Conservation (phyloP, 2,888 invertebrate genomes). For the Drosophila helvetica region DNA sequence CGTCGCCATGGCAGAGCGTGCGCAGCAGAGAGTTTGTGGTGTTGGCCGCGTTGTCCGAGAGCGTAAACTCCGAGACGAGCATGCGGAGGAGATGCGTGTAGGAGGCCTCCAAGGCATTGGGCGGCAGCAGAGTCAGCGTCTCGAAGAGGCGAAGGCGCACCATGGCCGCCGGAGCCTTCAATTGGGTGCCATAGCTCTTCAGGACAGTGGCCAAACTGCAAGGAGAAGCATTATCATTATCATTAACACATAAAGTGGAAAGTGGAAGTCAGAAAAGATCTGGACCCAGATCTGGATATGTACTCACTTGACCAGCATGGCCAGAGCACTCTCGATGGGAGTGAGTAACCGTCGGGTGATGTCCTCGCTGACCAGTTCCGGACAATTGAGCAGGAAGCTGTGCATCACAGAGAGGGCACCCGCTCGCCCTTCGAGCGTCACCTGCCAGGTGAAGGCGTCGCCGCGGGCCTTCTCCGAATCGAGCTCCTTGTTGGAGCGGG, state of each 20-base stretch:
- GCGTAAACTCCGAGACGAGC: conserved; percentile 96
- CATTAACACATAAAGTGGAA: no score
- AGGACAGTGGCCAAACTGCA: conserved; percentile 91
- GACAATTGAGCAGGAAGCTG: conserved; percentile 95
- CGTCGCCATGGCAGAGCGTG: conserved; percentile 93
- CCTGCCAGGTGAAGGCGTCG: conserved; percentile 99
- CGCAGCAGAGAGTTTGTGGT: conserved; percentile 93
- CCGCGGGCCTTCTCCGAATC: conserved; percentile 98
- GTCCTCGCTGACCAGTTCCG: conserved; percentile 95
- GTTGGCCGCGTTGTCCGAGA: conserved; percentile 96
- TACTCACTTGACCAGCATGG: conserved; percentile 95
- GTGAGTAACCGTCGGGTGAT: conserved; percentile 93
- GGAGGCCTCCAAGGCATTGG: conserved; percentile 92
- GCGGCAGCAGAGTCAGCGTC: conserved; percentile 90
- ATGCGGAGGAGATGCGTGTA: conserved; percentile 95
- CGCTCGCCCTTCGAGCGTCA: conserved; percentile 97
- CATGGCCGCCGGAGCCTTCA: conserved; percentile 97
- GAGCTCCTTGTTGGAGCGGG: conserved; percentile 96
- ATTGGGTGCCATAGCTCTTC: conserved; percentile 94
- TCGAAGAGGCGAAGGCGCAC: conserved; percentile 96
- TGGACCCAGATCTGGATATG: not conserved
- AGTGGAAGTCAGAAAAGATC: no score
- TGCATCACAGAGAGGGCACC: conserved; percentile 98
- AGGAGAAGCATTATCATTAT: not conserved
- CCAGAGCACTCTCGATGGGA: conserved; percentile 97